These are phyloP conservation scores for Hydrophis major DNA, from an alignment of 2,797 vertebrate genomes.

Conservation along the genomic window DNA sequence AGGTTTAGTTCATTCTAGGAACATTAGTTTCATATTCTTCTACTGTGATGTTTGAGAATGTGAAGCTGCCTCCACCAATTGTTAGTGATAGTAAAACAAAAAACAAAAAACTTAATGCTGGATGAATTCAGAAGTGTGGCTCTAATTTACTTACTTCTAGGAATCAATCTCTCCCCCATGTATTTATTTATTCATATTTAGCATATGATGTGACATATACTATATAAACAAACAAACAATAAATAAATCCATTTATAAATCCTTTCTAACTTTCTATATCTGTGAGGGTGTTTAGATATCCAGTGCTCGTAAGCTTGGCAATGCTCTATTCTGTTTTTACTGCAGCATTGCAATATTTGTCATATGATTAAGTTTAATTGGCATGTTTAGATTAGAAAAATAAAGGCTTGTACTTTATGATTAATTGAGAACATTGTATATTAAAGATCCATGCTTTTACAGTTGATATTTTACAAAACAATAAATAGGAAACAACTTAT, in stretches of 20 bases:
- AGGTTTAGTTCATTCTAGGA: too few species aligned
- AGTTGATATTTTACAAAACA: accelerated
- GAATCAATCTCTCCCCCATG: not conserved
- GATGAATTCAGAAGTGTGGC: not conserved
- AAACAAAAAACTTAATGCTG: not conserved
- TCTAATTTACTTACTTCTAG: not conserved
- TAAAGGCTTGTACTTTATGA: not conserved
- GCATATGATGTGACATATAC: not conserved
- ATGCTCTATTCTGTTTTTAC: not conserved
- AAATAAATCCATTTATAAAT: not conserved
- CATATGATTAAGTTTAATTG: not conserved
- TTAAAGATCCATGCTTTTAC: conserved; percentile 6
- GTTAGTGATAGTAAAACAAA: not conserved
- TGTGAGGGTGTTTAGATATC: too few species aligned
- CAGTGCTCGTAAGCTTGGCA: not conserved
- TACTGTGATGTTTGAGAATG: too few species aligned
- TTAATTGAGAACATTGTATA: not conserved
- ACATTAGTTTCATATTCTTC: not conserved
- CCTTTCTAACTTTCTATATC: not conserved
- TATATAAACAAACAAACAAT: not conserved
- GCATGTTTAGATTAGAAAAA: not conserved
- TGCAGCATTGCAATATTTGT: conserved; percentile 42
- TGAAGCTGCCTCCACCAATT: not conserved
- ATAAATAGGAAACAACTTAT: not conserved
- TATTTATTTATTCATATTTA: not conserved